Evolutionary conservation across 2,797 vertebrate genomes (phyloP), one percentile per base, ranked within the genome.

Genomic region (Myotis vivesi): DNA sequence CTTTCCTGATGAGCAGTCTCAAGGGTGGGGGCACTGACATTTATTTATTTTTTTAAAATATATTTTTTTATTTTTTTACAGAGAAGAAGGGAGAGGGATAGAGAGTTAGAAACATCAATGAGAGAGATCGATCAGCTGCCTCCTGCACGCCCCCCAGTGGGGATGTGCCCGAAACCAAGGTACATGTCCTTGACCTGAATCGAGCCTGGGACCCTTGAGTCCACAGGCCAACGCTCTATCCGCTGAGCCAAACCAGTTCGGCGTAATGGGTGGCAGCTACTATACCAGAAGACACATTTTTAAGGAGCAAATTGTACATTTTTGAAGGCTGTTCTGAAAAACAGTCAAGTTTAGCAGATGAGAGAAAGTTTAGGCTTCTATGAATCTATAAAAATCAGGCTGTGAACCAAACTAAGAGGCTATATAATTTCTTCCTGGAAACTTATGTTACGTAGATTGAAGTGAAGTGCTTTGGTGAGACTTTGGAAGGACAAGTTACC

Each of bases 361-460:
- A 99, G 99, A 96, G 98, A 98, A 98, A 99, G 99, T 99, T 98
- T 99, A 98, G 99, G 98, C 97, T 99, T 99, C 98, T 99, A 98
- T 98, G 99, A 98, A 98, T 95, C 98, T 97, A 98, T 99, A 97
- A 98, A 99, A 97, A 98, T 96, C 98, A 99, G 99, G 99, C 99
- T 95, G 99, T 99, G 96, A 99, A 99, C 98, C 99, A 99, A 98
- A 99, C 99, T 98, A 99, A 99, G 98, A 99, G 98, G 98, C 98
- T 99, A 96, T 99, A 99, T 98, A 98, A 99, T 98, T 99, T 99
- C 97, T 99, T 99, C 98, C 98, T 99, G 98, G 99, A 99, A 99
- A 99, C 99, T 98, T 99, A 99, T 98, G 99, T 99, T 98, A 99
- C 98, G 98, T 99, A 99, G 98, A 98, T 99, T 92, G 99, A 99